Evolutionary conservation across 2,888 invertebrate species (phyloP), one percentile per base, ranked within the genome.

Genomic region (Isoperla grammatica): DNA sequence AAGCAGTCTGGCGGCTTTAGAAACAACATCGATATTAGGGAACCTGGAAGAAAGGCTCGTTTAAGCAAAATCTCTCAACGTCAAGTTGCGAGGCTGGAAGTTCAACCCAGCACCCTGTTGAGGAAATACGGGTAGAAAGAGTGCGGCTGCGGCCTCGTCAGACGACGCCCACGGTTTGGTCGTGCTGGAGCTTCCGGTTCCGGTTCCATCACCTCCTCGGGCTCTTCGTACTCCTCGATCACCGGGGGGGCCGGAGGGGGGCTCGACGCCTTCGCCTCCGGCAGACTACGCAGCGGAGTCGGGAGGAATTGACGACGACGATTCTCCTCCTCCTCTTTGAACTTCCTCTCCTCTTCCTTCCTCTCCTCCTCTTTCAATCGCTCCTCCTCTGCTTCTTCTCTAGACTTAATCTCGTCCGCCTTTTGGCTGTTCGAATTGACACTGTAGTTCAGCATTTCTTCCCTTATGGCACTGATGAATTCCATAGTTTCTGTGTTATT

Each of bases 101-200:
- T 43, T 64, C 63, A 80, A 63, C 80, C 80, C 61, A 79, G 69
- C 62, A 80, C 78, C 66, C 80, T 71, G 68, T 79, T 79, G 66
- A 80, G 76, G 65, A 79, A 79, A 65, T 79, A 79, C 19, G 79
- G 79, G 68, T 79, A 79, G 65, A 78, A 78, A n/a, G 77, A 75
- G 64, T 76, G 75, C 59, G 76, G 74, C 61, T 78, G 76, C 6
- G 78, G 75, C 62, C 75, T 73, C 15, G 76, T 75, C 23, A 79
- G 69, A 61, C 75, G 74, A 23, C 79, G 71, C 57, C 78, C 76
- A 53, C 79, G 69, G 67, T 78, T 79, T 2, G 78, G 77, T 63
- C 75, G 72, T 29, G 74, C 72, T 6, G 70, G 69, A 9, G 66
- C 65, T 58, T 71, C 68, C 23, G 72, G 72, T 64, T 71, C 70